Evolutionary conservation across 2,888 invertebrate genomes (phyloP).

Genomic region (Chaetogeoica ovagalla): DNA sequence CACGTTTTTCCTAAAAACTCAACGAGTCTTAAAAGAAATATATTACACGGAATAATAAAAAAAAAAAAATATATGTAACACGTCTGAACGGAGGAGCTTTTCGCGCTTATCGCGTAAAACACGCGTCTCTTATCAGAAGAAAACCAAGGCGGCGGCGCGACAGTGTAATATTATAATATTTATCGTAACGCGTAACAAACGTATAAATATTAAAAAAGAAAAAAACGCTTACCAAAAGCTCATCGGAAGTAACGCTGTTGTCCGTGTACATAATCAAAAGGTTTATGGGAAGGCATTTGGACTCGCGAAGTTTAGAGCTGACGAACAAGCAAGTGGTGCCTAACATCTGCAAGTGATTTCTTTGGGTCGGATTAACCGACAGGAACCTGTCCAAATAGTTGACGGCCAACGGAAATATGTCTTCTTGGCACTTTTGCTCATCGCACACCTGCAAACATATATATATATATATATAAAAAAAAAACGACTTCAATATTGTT

Average conservation of each 20-base stretch:
- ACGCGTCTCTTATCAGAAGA: no score
- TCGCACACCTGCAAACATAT: conserved; percentile 79
- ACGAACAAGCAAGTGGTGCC: conserved; percentile 90
- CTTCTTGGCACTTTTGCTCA: conserved; percentile 88
- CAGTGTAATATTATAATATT: no score
- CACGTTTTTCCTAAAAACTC: no score
- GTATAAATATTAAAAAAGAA: neutral
- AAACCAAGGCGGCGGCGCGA: no score
- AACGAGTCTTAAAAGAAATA: no score
- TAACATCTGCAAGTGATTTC: conserved; percentile 86
- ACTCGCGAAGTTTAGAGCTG: conserved; percentile 88
- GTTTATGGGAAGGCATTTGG: conserved; percentile 64
- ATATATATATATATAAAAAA: no score
- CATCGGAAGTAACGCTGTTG: conserved; percentile 82
- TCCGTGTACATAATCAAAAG: conserved; percentile 90
- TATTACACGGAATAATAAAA: no score
- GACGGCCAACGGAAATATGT: conserved; percentile 89
- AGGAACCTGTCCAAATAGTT: conserved; percentile 93
- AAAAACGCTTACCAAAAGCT: conserved; percentile 79
- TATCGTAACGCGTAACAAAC: no score
- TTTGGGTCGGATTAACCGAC: conserved; percentile 77
- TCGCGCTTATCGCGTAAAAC: no score
- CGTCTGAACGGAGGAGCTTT: no score
- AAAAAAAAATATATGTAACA: no score
- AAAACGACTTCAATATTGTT: no score